These are phyloP conservation scores for Gymnarchus niloticus DNA, from an alignment of 2,113 vertebrate genomes.

Conservation along the genomic window DNA sequence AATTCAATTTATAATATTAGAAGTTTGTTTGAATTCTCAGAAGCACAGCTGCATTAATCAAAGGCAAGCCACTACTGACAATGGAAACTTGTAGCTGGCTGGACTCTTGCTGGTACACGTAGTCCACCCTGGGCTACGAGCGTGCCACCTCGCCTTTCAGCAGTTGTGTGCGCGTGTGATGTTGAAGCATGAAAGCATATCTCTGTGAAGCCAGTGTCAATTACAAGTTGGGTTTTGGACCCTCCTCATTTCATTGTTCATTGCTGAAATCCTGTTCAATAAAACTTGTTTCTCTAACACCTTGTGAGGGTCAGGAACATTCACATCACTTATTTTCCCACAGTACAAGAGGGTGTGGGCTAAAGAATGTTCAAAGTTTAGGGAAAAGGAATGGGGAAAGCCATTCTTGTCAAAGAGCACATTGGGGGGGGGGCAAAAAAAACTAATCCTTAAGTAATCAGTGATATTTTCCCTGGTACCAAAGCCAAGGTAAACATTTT, in stretches of 20 bases:
- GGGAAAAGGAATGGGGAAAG: not conserved
- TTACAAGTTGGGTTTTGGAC: not conserved
- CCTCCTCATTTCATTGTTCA: not conserved
- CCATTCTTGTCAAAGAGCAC: not conserved
- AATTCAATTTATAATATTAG: not conserved
- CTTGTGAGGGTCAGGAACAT: not conserved
- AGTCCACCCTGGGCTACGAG: not conserved
- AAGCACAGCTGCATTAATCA: not conserved
- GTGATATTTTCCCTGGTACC: not conserved
- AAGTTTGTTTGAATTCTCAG: not conserved
- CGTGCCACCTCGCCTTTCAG: not conserved
- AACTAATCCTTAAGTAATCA: not conserved
- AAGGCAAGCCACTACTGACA: not conserved
- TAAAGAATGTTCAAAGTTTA: not conserved
- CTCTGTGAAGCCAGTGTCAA: not conserved
- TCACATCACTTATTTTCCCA: not conserved
- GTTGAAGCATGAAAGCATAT: not conserved
- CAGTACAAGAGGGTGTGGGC: not conserved
- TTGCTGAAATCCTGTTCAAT: slow-evolving; percentile 20
- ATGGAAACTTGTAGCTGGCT: not conserved
- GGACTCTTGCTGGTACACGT: not conserved
- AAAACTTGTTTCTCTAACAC: slow-evolving; percentile 18
- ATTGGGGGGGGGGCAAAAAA: not conserved
- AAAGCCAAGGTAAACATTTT: not conserved
- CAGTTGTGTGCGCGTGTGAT: not conserved